These are phyloP conservation scores for Cacatua alba DNA, from an alignment of 2,113 vertebrate genomes.

Conservation along the genomic window DNA sequence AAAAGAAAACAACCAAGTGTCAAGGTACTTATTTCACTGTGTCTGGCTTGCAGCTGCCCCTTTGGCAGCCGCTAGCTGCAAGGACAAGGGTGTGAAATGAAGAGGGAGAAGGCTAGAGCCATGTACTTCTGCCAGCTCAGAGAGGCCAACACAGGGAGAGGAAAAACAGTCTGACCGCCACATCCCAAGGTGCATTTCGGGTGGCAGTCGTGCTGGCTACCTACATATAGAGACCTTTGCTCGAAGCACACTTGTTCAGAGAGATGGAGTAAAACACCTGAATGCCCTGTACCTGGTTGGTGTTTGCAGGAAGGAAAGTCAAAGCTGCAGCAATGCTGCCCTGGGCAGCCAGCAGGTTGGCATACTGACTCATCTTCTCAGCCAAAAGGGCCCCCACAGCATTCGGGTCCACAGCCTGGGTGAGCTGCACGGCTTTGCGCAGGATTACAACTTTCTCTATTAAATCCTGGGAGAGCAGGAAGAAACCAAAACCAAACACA, in stretches of 20 bases:
- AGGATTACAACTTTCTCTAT: constrained; percentile 96
- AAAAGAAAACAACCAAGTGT: neutral
- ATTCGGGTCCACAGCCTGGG: constrained; percentile 72
- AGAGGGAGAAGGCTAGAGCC: neutral
- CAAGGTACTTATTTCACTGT: neutral
- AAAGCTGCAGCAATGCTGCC: constrained; percentile 91
- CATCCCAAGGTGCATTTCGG: neutral
- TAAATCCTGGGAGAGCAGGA: constrained; percentile 79
- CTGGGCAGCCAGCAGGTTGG: constrained; percentile 90
- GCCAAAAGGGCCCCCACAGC: constrained; percentile 84
- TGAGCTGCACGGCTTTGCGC: constrained; percentile 86
- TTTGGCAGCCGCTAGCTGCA: neutral
- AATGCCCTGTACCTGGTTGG: constrained; percentile 79
- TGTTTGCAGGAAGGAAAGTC: constrained; percentile 88
- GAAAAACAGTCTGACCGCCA: neutral
- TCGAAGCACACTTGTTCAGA: neutral
- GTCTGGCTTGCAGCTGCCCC: neutral
- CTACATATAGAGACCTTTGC: neutral
- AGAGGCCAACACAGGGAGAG: neutral
- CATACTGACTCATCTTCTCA: constrained; percentile 93
- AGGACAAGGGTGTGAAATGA: neutral
- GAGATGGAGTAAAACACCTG: neutral
- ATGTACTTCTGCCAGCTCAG: neutral
- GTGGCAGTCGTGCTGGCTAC: neutral
- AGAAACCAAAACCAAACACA: neutral